Evolutionary conservation across 2,113 vertebrate species (phyloP).

Genomic region (Anarhynchus alexandrinus): DNA sequence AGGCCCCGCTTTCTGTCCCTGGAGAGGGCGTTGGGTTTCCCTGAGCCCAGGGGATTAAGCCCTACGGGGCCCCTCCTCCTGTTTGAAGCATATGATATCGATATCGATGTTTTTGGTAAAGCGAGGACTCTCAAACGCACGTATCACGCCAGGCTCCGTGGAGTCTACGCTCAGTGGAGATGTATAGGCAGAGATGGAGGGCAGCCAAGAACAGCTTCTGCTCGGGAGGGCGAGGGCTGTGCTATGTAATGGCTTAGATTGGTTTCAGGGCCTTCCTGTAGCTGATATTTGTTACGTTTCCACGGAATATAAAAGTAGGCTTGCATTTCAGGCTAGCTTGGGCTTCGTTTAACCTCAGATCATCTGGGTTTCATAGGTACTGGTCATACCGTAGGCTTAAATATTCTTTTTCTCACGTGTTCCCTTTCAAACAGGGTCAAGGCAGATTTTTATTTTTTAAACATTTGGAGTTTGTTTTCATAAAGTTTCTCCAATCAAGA

Average conservation of each 20-base stretch:
- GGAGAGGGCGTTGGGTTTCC: constrained; percentile 32
- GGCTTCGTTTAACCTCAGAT: constrained; percentile 18
- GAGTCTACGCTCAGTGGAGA: constrained; percentile 70
- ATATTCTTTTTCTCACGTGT: constrained; percentile 12
- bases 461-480: constrained; percentile 79
- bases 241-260: constrained; percentile 67
- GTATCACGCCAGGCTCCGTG: constrained; percentile 70
- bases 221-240: constrained; percentile 50
- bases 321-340: constrained; percentile 31
- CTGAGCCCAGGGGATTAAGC: constrained; percentile 18
- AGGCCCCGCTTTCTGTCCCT: constrained; percentile 12
- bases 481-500: constrained; percentile 76
- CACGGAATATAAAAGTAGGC: constrained; percentile 1
- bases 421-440: constrained; percentile 23
- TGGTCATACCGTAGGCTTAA: background rate
- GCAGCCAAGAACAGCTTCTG: constrained; percentile 69
- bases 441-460: constrained; percentile 72
- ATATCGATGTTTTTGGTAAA: constrained; percentile 65
- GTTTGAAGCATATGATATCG: constrained; percentile 67
- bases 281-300: constrained; percentile 58
- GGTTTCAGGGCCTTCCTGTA: constrained; percentile 57
- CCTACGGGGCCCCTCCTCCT: constrained; percentile 20
- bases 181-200: constrained; percentile 73
- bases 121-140: constrained; percentile 44
- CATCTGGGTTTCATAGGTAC: constrained; percentile 56